phyloP scores from a whole-genome alignment of 2,888 invertebrate species.

The Fragum whitleyi region DNA sequence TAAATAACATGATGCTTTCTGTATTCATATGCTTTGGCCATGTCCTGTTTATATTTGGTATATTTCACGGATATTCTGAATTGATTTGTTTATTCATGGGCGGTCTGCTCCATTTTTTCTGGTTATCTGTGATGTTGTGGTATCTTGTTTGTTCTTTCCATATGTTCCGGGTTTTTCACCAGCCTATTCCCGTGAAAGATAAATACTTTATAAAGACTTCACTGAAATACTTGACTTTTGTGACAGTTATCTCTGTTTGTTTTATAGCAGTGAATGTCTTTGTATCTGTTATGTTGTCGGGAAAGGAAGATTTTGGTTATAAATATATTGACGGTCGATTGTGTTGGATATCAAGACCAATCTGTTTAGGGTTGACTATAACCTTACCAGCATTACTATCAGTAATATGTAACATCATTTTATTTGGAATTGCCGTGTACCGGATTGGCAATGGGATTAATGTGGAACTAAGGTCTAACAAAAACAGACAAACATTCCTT shows the following conservation, averaged over 20 bases:
- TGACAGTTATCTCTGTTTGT: background rate
- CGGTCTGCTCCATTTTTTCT: background rate
- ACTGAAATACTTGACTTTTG: slow-evolving; percentile 2
- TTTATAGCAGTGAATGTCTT: background rate
- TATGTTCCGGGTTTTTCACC: slow-evolving; percentile 15
- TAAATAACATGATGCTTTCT: slow-evolving; percentile 23
- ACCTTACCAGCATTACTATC: background rate
- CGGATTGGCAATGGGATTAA: background rate
- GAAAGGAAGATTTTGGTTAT: background rate
- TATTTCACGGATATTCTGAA: background rate
- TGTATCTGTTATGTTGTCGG: background rate
- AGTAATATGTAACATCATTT: background rate
- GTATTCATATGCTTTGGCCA: background rate
- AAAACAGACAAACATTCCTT: slow-evolving; percentile 6
- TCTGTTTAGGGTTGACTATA: background rate
- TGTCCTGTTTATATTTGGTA: background rate
- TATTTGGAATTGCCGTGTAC: slow-evolving; percentile 1
- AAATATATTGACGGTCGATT: background rate
- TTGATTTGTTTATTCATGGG: background rate
- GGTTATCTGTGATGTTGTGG: slow-evolving; percentile 8
- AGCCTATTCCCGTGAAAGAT: background rate
- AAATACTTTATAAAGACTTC: background rate
- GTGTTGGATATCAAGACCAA: slow-evolving; percentile 17
- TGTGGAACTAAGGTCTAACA: background rate
- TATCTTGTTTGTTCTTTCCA: slow-evolving; percentile 19